Evolutionary conservation across 64 coral and sea anemone genomes (phyloP).

Genomic region (Pocillopora verrucosa): DNA sequence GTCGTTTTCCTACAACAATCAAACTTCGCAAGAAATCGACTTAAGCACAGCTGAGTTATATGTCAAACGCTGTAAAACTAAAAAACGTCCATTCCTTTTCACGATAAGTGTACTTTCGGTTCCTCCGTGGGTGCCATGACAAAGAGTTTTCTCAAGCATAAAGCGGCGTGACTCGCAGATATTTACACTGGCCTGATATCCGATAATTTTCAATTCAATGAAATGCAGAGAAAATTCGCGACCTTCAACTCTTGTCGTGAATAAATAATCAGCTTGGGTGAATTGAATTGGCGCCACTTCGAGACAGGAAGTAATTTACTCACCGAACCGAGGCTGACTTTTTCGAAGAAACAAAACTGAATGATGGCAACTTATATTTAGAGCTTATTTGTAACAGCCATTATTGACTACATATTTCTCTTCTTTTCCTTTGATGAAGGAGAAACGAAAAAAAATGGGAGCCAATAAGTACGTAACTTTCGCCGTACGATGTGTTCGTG

Average conservation of each 20-base stretch:
- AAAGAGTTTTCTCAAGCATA: conserved; percentile 9
- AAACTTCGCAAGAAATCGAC: conserved; percentile 21
- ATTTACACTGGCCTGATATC: conserved; percentile 43
- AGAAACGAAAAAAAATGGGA: no score
- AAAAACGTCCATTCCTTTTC: conserved; percentile 11
- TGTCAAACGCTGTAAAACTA: conserved; percentile 29
- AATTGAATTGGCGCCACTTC: conserved; percentile 56
- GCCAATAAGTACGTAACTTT: no score
- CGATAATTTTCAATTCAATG: conserved; percentile 45
- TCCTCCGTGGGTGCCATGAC: background rate
- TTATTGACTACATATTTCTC: no score
- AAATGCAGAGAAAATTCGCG: conserved; percentile 46
- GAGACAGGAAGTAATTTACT: conserved; percentile 19
- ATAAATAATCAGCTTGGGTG: conserved; percentile 30
- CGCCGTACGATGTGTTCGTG: no score
- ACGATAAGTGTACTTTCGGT: conserved; percentile 9
- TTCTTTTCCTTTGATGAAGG: no score
- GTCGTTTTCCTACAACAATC: conserved; percentile 17
- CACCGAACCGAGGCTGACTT: conserved; percentile 1
- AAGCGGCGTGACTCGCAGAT: conserved; percentile 27
- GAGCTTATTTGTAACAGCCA: no score
- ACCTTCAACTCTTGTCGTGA: conserved; percentile 39
- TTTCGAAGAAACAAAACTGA: background rate
- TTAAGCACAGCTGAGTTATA: conserved; percentile 35
- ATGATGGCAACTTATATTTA: no score